phyloP scores from a whole-genome alignment of 2,888 invertebrate genomes.

The Cheilosia impressa region DNA sequence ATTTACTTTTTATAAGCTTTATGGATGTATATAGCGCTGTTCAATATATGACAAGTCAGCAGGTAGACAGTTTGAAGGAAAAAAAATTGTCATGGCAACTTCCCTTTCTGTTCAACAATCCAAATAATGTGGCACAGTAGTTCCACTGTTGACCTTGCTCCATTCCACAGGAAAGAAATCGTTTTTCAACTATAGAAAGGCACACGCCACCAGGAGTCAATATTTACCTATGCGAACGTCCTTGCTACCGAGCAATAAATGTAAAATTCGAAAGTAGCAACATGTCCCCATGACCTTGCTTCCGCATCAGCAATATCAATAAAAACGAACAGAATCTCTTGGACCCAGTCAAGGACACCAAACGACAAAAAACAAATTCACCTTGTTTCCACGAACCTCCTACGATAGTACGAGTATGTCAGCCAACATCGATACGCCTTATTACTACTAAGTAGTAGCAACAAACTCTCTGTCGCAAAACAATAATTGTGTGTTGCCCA shows the following conservation, averaged over 20 bases:
- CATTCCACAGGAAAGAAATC: conserved; percentile 11
- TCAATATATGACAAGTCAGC: no score
- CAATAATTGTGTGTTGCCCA: conserved; percentile 21
- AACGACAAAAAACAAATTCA: neutral
- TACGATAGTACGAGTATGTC: neutral
- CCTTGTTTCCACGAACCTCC: conserved; percentile 41
- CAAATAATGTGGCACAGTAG: neutral
- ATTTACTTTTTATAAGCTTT: no score
- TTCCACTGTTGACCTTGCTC: conserved; percentile 43
- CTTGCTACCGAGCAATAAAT: conserved; percentile 63
- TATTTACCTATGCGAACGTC: conserved; percentile 38
- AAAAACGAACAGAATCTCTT: conserved; percentile 28
- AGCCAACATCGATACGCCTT: conserved; percentile 55
- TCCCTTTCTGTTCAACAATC: neutral
- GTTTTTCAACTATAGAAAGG: conserved; percentile 3
- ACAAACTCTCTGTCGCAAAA: conserved; percentile 29
- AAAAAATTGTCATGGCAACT: neutral
- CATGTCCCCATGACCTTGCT: conserved; percentile 58
- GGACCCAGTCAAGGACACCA: conserved; percentile 50
- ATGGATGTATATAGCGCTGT: no score
- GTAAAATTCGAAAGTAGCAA: conserved; percentile 53
- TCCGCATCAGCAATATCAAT: conserved; percentile 43
- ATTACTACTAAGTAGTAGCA: conserved; percentile 68
- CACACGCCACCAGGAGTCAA: conserved; percentile 62
- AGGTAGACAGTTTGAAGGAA: neutral